Evolutionary conservation across 2,797 vertebrate species (phyloP).

Genomic region (Girardinus metallicus): DNA sequence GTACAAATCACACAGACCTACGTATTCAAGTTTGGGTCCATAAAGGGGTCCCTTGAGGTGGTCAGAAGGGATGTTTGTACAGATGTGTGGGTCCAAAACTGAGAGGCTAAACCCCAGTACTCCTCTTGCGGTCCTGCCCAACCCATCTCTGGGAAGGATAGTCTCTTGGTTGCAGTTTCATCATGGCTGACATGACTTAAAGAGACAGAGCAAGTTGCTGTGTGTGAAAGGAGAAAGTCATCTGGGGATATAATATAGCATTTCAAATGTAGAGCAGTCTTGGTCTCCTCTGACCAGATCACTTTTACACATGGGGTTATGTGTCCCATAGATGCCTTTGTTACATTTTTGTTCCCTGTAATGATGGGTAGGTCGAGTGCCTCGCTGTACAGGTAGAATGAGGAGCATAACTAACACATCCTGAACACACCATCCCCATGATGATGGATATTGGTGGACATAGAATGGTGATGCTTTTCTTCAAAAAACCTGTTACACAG

Average conservation of each 20-base stretch:
- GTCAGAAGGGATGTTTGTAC: conserved; percentile 87
- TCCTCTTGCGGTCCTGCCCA: conserved; percentile 61
- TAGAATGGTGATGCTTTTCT: neutral
- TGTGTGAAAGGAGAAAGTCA: conserved; percentile 34
- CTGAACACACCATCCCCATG: neutral
- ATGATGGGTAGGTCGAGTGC: too few relatives aligned
- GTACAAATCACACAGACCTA: conserved; percentile 34
- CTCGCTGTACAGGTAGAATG: too few relatives aligned
- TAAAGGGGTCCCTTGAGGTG: conserved; percentile 85
- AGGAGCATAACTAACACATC: neutral
- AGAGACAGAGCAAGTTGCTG: conserved; percentile 45
- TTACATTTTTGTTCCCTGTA: too few relatives aligned
- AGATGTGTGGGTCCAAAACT: conserved; percentile 86
- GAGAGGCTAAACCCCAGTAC: conserved; percentile 50
- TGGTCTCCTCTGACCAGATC: too few relatives aligned
- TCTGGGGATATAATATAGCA: conserved; percentile 31
- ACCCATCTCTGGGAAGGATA: conserved; percentile 41
- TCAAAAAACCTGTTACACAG: neutral
- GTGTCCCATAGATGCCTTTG: too few relatives aligned
- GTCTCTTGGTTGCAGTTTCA: conserved; percentile 45
- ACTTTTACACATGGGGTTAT: too few relatives aligned
- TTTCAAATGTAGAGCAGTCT: conserved; percentile 34
- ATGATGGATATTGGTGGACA: neutral
- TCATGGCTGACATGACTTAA: conserved; percentile 60
- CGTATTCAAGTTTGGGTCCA: conserved; percentile 73